Conservation (phyloP, 1,140 invertebrate genomes). For the Portunus trituberculatus region DNA sequence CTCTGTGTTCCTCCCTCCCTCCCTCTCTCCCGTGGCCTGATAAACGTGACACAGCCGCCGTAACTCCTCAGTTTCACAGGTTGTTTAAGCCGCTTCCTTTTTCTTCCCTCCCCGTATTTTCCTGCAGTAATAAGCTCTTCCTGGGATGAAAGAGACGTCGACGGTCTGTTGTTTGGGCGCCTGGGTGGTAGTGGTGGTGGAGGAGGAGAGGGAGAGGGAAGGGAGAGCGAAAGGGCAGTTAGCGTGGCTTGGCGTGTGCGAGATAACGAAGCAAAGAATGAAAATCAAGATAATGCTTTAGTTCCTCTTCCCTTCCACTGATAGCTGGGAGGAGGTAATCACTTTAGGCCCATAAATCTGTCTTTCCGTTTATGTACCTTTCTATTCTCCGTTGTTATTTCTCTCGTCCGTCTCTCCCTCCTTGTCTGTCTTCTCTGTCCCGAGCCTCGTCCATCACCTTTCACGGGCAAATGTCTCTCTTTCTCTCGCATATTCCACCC, state of each 20-base stretch:
- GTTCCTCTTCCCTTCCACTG: background rate
- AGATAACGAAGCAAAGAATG: constrained; percentile 22
- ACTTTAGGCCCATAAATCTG: constrained; percentile 4
- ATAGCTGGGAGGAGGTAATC: constrained; percentile 10
- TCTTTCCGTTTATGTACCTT: background rate
- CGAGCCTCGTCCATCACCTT: background rate
- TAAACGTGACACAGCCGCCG: background rate
- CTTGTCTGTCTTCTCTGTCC: constrained; percentile 8
- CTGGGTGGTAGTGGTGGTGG: background rate
- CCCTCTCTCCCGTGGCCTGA: background rate
- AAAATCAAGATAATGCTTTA: constrained; percentile 7
- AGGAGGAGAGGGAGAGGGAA: background rate
- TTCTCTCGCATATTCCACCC: background rate
- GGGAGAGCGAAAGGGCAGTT: background rate
- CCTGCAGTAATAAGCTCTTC: constrained; percentile 21
- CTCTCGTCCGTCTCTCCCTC: constrained; percentile 2
- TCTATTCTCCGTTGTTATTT: constrained; percentile 13
- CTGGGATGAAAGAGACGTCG: background rate
- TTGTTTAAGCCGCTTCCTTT: constrained; percentile 13
- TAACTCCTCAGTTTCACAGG: constrained; percentile 11
- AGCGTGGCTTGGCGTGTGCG: background rate
- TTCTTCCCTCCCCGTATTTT: background rate
- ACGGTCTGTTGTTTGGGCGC: background rate
- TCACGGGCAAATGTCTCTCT: background rate
- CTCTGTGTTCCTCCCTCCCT: background rate